phyloP scores from a whole-genome alignment of 2,797 vertebrate genomes.

The Notolepis coatsorum region DNA sequence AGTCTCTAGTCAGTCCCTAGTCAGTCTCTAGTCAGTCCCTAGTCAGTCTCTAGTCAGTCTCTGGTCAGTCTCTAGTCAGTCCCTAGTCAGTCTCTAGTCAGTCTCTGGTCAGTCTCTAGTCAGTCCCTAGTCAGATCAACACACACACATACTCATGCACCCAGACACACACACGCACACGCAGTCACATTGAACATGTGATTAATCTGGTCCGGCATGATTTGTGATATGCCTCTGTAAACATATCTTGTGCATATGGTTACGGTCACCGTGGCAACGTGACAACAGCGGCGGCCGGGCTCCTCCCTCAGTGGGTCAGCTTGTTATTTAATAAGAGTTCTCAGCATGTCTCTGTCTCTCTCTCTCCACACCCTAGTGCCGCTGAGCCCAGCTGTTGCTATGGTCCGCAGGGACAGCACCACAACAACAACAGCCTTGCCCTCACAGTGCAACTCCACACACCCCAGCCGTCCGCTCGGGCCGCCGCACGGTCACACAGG shows the following conservation, averaged over 20 bases:
- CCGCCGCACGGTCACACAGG: constrained; percentile 37
- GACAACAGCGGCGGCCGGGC: constrained; percentile 87
- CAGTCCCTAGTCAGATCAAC: too few species aligned
- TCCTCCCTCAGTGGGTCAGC: constrained; percentile 87
- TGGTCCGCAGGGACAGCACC: constrained; percentile 70
- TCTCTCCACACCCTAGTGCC: constrained; percentile 26
- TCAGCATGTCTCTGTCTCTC: constrained; percentile 75
- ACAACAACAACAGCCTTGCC: constrained; percentile 70
- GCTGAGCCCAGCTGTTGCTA: constrained; percentile 77
- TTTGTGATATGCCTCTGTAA: constrained; percentile 90
- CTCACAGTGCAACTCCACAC: constrained; percentile 32
- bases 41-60: too few species aligned
- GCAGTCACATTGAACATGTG: constrained; percentile 21
- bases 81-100: too few species aligned
- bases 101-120: too few species aligned
- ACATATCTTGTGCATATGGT: constrained; percentile 91
- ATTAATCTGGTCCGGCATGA: constrained; percentile 68
- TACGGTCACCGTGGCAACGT: constrained; percentile 93
- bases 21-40: too few species aligned
- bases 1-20: too few species aligned
- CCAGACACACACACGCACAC: neutral
- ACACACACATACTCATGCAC: too few species aligned
- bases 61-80: too few species aligned
- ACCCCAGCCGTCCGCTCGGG: constrained; percentile 35
- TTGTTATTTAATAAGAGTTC: constrained; percentile 90